phyloP scores from a whole-genome alignment of 2,888 invertebrate species.

The Heliothis peltigera region DNA sequence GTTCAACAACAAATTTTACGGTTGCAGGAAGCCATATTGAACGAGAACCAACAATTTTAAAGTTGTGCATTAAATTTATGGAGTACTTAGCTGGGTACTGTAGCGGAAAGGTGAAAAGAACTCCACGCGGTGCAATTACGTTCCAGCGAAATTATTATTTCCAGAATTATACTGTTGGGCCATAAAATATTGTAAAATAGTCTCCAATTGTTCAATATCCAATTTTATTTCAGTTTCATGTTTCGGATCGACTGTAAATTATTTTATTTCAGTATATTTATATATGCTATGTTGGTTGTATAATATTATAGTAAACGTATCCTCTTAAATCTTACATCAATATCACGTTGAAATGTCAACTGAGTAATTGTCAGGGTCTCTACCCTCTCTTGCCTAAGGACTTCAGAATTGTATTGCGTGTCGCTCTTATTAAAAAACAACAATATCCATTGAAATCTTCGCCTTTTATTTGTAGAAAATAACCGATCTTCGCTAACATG shows the following conservation, averaged over 20 bases:
- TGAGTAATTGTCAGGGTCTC: too few species aligned
- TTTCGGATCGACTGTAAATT: background rate
- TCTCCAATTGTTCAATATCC: conserved; percentile 8
- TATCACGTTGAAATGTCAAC: too few species aligned
- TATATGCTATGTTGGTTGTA: too few species aligned
- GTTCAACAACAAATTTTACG: conserved; percentile 21
- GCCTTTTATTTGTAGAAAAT: too few species aligned
- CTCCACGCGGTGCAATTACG: conserved; percentile 39
- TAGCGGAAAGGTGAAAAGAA: conserved; percentile 52
- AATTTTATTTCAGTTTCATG: conserved; percentile 21
- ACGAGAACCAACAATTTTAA: conserved; percentile 47
- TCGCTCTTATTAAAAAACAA: too few species aligned
- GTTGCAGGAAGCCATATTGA: conserved; percentile 38
- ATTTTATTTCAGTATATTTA: background rate
- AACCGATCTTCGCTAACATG: too few species aligned
- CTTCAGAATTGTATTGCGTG: too few species aligned
- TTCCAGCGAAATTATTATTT: conserved; percentile 30
- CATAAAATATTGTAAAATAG: conserved; percentile 13
- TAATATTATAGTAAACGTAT: too few species aligned
- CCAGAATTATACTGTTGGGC: conserved; percentile 5
- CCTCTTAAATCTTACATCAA: too few species aligned
- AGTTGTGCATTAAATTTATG: conserved; percentile 51
- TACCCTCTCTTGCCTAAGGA: too few species aligned
- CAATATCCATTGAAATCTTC: too few species aligned
- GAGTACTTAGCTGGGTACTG: conserved; percentile 36